Evolutionary conservation across 2,888 invertebrate species (phyloP), one percentile per base, ranked within the genome.

Genomic region (Tetragonula carbonaria): DNA sequence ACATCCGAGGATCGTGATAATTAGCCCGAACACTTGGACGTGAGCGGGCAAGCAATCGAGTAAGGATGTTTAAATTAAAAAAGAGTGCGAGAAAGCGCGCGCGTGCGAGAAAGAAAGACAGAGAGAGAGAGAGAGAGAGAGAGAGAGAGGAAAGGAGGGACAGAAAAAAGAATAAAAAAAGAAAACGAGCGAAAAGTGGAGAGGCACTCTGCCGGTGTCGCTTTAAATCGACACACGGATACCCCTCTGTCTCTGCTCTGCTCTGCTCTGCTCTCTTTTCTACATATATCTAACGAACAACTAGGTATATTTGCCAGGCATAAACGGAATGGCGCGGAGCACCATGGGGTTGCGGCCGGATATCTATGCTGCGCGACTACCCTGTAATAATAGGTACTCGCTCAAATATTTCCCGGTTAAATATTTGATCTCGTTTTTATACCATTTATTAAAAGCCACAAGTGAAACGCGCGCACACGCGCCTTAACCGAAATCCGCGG

Each of bases 341-440:
- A 86, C 88, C 90, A 88, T 86, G 89, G 91, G 90, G 90, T 90
- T 92, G 90, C 83, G 87, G 90, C 87, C 85, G 84, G 86, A 88
- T 90, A 91, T 92, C 91, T 86, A 90, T 91, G 86, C 89, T 82
- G 80, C 89, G 84, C 89, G 83, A 90, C 89, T 88, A 88, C 88
- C 86, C 91, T 87, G 91, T 92, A 92, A 92, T 92, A 92, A 92
- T 91, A 92, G 93, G 90, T 91, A 89, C 92, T 90, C 91, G 92
- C 90, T 93, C 93, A 93, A 93, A 93, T 93, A 93, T 93, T 93
- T 92, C 92, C 91, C 90, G 80, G 90, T 92, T 92, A 92, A 92
- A 93, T 93, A 93, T 93, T 93, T 93, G 93, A 93, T 91, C 92
- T 89, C 90, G 91, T 93, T 93, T 93, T 93, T 93, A 92, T 93